Percentiles rank a stretch among this genome's conserved stretches.
Conservation (phyloP, 92 coral and sea anemone species). For the Phymanthus crucifer region DNA sequence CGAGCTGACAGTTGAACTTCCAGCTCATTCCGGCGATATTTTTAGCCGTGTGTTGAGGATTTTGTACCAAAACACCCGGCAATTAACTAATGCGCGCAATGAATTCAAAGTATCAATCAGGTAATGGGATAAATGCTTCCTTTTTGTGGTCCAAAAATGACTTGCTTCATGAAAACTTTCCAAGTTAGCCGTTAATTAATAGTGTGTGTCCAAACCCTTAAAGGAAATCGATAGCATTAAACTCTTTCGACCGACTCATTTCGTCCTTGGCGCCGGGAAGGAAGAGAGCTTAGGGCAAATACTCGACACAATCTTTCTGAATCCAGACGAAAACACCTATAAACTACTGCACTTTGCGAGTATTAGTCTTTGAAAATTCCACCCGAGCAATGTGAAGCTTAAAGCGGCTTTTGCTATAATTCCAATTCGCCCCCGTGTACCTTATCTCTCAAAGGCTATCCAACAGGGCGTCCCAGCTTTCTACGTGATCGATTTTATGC, state of each 20-base stretch:
- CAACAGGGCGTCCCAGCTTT: too few species aligned
- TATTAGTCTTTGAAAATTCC: too few species aligned
- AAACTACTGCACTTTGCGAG: too few species aligned
- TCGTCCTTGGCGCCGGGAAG: background rate
- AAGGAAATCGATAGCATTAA: conserved; percentile 3
- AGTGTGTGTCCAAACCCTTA: background rate
- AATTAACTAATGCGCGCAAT: background rate
- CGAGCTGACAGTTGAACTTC: background rate
- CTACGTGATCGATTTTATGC: too few species aligned
- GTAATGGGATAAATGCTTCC: background rate
- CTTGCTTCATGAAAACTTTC: background rate
- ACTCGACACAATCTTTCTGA: too few species aligned
- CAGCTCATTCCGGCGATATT: background rate
- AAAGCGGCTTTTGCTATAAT: too few species aligned
- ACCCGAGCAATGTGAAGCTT: too few species aligned
- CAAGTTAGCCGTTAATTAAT: conserved; percentile 6
- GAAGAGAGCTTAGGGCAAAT: background rate
- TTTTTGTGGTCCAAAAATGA: background rate
- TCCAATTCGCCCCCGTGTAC: too few species aligned
- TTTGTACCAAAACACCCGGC: background rate
- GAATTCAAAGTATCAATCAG: background rate
- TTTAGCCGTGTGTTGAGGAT: background rate
- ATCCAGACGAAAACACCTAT: too few species aligned
- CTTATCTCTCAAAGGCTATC: too few species aligned
- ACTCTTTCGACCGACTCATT: background rate